Percentiles rank a stretch among this genome's conserved stretches.
Conservation (phyloP, 2,797 vertebrate species). For the Peromyscus nudipes region DNA sequence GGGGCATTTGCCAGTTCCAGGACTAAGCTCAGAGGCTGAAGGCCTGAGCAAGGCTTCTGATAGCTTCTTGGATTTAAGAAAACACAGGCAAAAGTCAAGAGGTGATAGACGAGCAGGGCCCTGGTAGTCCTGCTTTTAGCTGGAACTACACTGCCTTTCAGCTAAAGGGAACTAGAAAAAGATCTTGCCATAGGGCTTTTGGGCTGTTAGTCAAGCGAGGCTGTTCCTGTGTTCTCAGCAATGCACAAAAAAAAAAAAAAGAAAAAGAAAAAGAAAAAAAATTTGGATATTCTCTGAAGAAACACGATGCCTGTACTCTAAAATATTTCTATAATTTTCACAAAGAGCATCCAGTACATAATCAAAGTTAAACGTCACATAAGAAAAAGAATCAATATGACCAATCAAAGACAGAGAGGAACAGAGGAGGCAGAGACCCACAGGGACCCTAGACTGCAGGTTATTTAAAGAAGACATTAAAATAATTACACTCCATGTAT, state of each 20-base stretch:
- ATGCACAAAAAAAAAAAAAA: background rate
- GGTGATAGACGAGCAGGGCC: background rate
- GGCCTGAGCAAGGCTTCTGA: background rate
- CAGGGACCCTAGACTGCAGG: background rate
- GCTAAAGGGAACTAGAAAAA: background rate
- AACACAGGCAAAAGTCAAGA: background rate
- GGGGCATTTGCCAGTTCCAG: background rate
- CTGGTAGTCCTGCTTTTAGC: background rate
- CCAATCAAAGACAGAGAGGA: background rate
- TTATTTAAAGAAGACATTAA: slow-evolving; percentile 46
- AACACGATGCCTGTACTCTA: background rate
- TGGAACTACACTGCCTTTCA: background rate
- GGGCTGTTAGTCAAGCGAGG: background rate
- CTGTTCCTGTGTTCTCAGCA: background rate
- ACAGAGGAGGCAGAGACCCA: background rate
- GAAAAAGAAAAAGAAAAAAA: no score
- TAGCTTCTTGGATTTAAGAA: background rate
- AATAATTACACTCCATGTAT: slow-evolving; percentile 24
- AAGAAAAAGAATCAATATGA: background rate
- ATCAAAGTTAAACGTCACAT: background rate
- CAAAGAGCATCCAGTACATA: background rate
- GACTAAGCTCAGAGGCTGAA: background rate
- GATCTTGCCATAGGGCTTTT: background rate
- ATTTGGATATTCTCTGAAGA: background rate
- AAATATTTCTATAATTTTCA: slow-evolving; percentile 18